Evolutionary conservation across 2,888 invertebrate genomes (phyloP), one percentile per base, ranked within the genome.

Genomic region (Coronaproctus castanopsis): DNA sequence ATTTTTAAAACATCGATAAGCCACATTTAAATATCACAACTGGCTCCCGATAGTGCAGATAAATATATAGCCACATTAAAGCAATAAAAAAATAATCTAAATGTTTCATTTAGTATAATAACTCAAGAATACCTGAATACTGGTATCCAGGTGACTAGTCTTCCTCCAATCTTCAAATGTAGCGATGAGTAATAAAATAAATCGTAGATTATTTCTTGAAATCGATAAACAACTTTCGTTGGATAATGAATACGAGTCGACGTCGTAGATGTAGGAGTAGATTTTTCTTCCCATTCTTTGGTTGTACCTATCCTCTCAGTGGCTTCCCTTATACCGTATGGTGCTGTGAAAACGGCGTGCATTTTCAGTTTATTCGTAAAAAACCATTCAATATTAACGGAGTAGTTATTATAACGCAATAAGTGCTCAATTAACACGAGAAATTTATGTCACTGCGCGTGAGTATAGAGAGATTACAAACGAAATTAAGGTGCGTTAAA

Each of bases 91-190:
- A n/a, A n/a, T n/a, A n/a, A n/a, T n/a, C n/a, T n/a, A n/a, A n/a
- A n/a, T n/a, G n/a, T n/a, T n/a, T n/a, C n/a, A n/a, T n/a, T n/a
- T n/a, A n/a, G n/a, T n/a, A n/a, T n/a, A n/a, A n/a, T n/a, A n/a
- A n/a, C n/a, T n/a, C n/a, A n/a, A n/a, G n/a, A n/a, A n/a, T 69
- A 86, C 84, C 87, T 81, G 64, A 86, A 83, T 49, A 93, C 77
- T 23, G 98, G 98, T 67, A 93, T 82, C 97, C 97, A 98, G 74
- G 87, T 95, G 0, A 97, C 93, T 20, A 98, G 75, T 63, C 90
- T 75, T 0, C 93, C 86, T 3, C 83, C 80, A 3, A 86, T 64
- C 65, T 75, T 78, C 59, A 98, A 76, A 70, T 87, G 83, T 57
- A 75, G 76, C 0, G 87, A 87, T 0, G 91, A 80, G 73, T 96